phyloP scores from a whole-genome alignment of 2,888 invertebrate genomes.

The Coremacera marginata region DNA sequence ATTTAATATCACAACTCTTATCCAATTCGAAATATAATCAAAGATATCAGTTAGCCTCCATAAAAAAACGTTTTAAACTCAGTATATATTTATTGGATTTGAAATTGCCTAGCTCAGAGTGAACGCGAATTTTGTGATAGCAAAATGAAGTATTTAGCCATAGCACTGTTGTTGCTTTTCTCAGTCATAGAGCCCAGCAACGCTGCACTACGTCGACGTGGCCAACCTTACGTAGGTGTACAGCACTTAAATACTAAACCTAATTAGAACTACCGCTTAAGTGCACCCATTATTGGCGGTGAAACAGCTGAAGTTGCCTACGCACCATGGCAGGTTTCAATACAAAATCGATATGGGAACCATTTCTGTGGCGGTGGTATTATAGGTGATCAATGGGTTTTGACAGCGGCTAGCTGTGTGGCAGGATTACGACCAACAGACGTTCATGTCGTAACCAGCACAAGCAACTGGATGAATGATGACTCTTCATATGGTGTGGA shows the following conservation, averaged over 20 bases:
- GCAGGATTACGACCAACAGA: slow-evolving; percentile 56
- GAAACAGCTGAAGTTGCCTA: slow-evolving; percentile 49
- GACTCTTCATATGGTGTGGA: slow-evolving; percentile 58
- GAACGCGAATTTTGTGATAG: not conserved
- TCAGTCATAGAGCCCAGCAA: not conserved
- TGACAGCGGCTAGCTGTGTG: slow-evolving; percentile 66
- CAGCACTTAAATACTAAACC: slow-evolving; percentile 11
- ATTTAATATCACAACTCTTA: not conserved
- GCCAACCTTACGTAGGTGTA: slow-evolving; percentile 47
- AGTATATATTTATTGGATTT: not conserved
- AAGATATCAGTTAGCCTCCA: not conserved
- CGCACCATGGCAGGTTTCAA: slow-evolving; percentile 65
- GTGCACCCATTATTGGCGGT: slow-evolving; percentile 59
- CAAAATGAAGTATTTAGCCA: not conserved
- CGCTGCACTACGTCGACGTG: slow-evolving; percentile 45
- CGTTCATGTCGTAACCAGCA: slow-evolving; percentile 61
- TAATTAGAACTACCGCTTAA: not conserved
- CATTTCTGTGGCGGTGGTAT: slow-evolving; percentile 67
- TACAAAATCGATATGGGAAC: slow-evolving; percentile 61
- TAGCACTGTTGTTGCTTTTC: not conserved
- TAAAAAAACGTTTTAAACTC: not conserved
- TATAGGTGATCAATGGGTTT: slow-evolving; percentile 58
- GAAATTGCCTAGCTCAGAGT: slow-evolving; percentile 2
- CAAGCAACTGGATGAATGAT: slow-evolving; percentile 58
- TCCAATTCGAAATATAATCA: not conserved